Evolutionary conservation across 2,113 vertebrate species (phyloP), one percentile per base, ranked within the genome.

Genomic region (Ovibos moschatus): DNA sequence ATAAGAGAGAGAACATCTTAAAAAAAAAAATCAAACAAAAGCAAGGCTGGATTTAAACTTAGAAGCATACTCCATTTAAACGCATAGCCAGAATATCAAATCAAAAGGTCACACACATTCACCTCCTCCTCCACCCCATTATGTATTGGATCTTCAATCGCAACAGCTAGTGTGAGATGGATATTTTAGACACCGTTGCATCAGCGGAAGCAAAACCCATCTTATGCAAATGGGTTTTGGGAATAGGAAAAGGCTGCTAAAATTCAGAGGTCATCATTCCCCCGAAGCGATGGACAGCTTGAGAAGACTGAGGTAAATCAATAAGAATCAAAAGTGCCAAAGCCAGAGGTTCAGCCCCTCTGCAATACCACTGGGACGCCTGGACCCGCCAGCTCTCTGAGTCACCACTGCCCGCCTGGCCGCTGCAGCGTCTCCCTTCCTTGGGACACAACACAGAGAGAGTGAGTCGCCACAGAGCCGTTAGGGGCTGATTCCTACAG

Each of bases 181-280:
- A 89, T 95, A 97, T 81, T 97, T 0, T 62, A 95, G 97, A 94
- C 84, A 74, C 1, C 86, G 96, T 47, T 87, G 98, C 86, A 95
- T 95, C 94, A 98, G 96, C 97, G 97, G 97, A 99, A 98, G 97
- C 97, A 93, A 98, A 98, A 98, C 98, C 98, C 98, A 99, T 98
- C 94, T 76, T 47, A 45, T 10, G 67, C 57, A 76, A 98, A 98
- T 98, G 98, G 98, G 97, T 97, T 96, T 91, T 64, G 94, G 97
- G 98, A 98, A 98, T 82, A 98, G 98, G 98, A 99, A 98, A 98
- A 99, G 99, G 99, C 99, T 99, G 99, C 99, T 99, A 99, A 99
- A 99, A 98, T 97, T 91, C 53, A 97, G 98, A 98, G 96, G 92
- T 97, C 96, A 87, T 91, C 86, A 74, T 67, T 55, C 87, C 96